Evolutionary conservation across 2,113 vertebrate genomes (phyloP), one percentile per base, ranked within the genome.

Genomic region (Reinhardtius hippoglossoides): DNA sequence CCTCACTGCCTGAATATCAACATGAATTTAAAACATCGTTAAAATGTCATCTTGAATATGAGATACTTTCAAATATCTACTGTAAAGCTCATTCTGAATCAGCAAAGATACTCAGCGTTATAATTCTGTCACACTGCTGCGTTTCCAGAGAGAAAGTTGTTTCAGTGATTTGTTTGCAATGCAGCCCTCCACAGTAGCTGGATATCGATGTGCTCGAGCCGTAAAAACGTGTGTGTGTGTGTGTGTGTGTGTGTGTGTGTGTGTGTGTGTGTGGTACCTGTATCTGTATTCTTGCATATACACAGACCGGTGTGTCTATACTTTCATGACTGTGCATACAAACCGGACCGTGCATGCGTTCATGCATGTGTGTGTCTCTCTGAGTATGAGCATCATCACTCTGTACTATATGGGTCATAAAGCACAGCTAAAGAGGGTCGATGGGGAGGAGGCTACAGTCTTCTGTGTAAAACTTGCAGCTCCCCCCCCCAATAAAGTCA

Each of bases 381-480:
- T 9, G 20, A 35, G 20, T 63, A 9, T 42, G 12, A 2, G 60
- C 66, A 56, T 71, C 76, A 77, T 57, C 55, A 7, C 55, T 66
- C 37, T 64, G 61, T 7, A 26, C 69, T 62, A 3, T 20, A 69
- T 12, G 71, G 80, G 65, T 82, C 83, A 82, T 90, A 90, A 90
- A 90, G 55, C 80, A 85, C 72, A 76, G 46, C 77, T 74, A 78
- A 74, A 61, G 46, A 56, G 42, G 67, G 81, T 86, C 73, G 67
- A 84, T 81, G 77, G 68, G 75, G 76, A 73, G 68, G 72, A 9
- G 48, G 56, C 63, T n/a, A 71, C 85, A 73, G 78, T 71, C 73
- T 77, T 74, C 79, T 83, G 83, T 86, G 86, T 92, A 91, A 89
- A 93, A 92, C 80, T 84, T 86, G 88, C 74, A 84, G 80, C 88